phyloP scores from a whole-genome alignment of 1,140 invertebrate species.

The Bombus terrestris region DNA sequence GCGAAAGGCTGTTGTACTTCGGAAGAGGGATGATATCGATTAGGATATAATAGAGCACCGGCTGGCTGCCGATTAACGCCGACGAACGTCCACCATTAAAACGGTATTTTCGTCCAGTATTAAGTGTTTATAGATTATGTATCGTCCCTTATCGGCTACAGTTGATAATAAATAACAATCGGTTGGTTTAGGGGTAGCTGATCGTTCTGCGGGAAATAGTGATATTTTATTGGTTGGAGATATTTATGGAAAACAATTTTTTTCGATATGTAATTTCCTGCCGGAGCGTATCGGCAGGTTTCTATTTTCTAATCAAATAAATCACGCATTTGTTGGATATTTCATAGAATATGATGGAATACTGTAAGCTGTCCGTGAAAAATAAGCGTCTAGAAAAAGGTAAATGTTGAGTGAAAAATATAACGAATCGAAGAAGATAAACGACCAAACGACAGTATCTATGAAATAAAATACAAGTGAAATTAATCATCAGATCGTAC shows the following conservation, averaged over 20 bases:
- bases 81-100: slow-evolving; percentile 12
- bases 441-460: not conserved
- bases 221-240: not conserved
- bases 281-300: no score
- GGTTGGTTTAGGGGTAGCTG: not conserved
- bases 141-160: not conserved
- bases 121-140: slow-evolving; percentile 25
- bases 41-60: slow-evolving; percentile 42
- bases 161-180: not conserved
- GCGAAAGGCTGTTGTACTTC: not conserved
- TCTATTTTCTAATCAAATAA: not conserved
- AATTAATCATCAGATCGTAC: not conserved
- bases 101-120: slow-evolving; percentile 16
- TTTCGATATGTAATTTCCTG: slow-evolving; percentile 14
- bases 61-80: slow-evolving; percentile 5
- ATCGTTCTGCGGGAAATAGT: no score
- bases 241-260: slow-evolving; percentile 20
- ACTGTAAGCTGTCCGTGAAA: not conserved
- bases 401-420: not conserved
- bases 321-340: not conserved
- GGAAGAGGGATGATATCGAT: slow-evolving; percentile 23
- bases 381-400: not conserved
- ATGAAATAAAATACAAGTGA: not conserved
- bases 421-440: not conserved
- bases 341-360: not conserved